phyloP scores from a whole-genome alignment of 2,888 invertebrate species.

The Ganaspis brasiliensis region DNA sequence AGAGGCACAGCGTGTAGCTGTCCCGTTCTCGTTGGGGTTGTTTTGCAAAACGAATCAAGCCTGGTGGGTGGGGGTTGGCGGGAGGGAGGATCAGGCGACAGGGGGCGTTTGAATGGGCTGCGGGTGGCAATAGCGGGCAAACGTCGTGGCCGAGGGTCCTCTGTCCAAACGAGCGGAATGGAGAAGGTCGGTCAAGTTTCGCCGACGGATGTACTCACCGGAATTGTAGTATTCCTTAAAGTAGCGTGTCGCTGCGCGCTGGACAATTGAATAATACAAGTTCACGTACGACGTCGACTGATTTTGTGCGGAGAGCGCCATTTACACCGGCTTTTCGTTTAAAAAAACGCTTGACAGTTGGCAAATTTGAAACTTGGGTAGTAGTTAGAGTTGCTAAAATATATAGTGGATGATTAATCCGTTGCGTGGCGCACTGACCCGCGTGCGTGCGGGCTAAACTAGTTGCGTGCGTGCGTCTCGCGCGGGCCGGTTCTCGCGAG shows the following conservation, averaged over 20 bases:
- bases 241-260: conserved; percentile 86
- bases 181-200: conserved; percentile 29
- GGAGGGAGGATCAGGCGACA: conserved; percentile 42
- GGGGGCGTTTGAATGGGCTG: conserved; percentile 38
- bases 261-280: conserved; percentile 87
- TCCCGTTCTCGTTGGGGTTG: conserved; percentile 62
- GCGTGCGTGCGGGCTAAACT: conserved; percentile 44
- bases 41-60: conserved; percentile 61
- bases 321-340: conserved; percentile 74
- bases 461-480: conserved; percentile 15
- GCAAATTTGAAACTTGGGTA: too few species aligned
- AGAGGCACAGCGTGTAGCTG: conserved; percentile 50
- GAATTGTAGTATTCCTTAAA: conserved; percentile 86
- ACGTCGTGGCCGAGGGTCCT: conserved; percentile 20
- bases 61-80: conserved; percentile 58
- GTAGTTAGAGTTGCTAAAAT: too few species aligned
- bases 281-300: conserved; percentile 86
- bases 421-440: conserved; percentile 46
- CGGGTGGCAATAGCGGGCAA: conserved; percentile 38
- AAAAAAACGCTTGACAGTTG: too few species aligned
- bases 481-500: conserved; percentile 19
- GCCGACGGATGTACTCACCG: conserved; percentile 80
- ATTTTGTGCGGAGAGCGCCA: conserved; percentile 80
- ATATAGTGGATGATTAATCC: too few species aligned
- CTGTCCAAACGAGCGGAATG: conserved; percentile 43